phyloP scores from a whole-genome alignment of 2,888 invertebrate species.

The Ctenicera cuprea region DNA sequence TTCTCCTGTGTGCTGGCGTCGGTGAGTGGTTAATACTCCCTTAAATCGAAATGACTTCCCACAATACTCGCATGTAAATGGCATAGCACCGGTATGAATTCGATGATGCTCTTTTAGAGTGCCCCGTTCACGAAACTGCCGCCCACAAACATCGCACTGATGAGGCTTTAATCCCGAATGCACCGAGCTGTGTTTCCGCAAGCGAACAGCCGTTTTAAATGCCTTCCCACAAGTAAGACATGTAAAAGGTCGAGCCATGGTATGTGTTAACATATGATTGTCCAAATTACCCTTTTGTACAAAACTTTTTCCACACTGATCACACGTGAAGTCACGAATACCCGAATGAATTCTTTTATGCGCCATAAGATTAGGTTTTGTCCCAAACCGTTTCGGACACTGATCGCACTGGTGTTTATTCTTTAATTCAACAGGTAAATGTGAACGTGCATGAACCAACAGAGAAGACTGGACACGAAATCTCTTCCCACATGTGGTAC shows the following conservation, averaged over 20 bases:
- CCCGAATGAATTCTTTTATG: conserved; percentile 77
- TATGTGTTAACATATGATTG: conserved; percentile 76
- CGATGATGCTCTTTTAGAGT: conserved; percentile 84
- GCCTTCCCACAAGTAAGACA: conserved; percentile 74
- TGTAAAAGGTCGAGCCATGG: conserved; percentile 72
- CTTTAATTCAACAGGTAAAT: conserved; percentile 76
- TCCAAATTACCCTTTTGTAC: conserved; percentile 77
- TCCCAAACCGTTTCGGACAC: conserved; percentile 77
- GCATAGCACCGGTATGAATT: conserved; percentile 87
- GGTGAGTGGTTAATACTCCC: conserved; percentile 84
- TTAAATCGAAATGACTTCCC: conserved; percentile 85
- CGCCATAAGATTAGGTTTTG: conserved; percentile 76
- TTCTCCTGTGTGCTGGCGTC: conserved; percentile 82
- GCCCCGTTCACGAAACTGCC: conserved; percentile 80
- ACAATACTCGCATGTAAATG: conserved; percentile 85
- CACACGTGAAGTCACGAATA: conserved; percentile 75
- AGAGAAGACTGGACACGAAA: conserved; percentile 77
- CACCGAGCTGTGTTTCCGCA: conserved; percentile 77
- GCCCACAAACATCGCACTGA: conserved; percentile 78
- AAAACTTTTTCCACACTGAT: conserved; percentile 77
- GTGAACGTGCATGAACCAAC: conserved; percentile 75
- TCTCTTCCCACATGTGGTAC: conserved; percentile 75
- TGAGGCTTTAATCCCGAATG: conserved; percentile 78
- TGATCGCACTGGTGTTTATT: conserved; percentile 77
- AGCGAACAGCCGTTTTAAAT: conserved; percentile 76